Evolutionary conservation across 2,797 vertebrate species (phyloP), one percentile per base, ranked within the genome.

Genomic region (Danionella dracula): DNA sequence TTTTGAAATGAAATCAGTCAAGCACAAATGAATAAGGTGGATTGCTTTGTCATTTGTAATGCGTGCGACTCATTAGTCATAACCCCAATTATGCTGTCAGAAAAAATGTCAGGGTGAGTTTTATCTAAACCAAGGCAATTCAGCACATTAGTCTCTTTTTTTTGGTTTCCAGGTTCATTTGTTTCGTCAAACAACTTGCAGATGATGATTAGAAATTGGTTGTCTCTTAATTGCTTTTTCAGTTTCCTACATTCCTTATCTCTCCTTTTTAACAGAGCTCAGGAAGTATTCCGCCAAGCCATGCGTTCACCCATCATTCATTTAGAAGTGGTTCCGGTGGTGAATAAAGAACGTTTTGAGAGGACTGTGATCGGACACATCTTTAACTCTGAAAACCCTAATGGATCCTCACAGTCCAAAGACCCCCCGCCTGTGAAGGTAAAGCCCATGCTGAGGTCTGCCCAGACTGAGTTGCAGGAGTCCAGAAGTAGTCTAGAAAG

Each of bases 201-300:
- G 31, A 49, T 71, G 40, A 67, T 38, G 48, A 58, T 13, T 53
- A 15, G 75, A 61, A 58, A 20, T 67, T 15, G 29, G 3, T 32
- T 60, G 17, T 45, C 34, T 44, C 35, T 45, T 58, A 58, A 48
- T 54, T 42, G 27, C 32, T 40, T 48, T 58, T 17, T 46, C 6
- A 56, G 13, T 51, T 49, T 49, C 13, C 8, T 32, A 8, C 12
- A 15, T 13, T 7, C n/a, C 8, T 53, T 31, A 20, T 75, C 65
- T 49, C 59, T 48, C 17, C n/a, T 15, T 51, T 8, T 15, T 40
- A 56, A 4, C 76, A 92, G 90, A 73, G 81, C 90, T 53, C 95
- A 98, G 79, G 95, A 98, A 62, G 81, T 93, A 37, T 99, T 99
- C 72, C 93, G 94, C 2, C 92, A 95, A 78, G 94, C 95, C 1